These are phyloP conservation scores for Sardinella longiceps DNA, from an alignment of 2,797 vertebrate genomes.

Conservation along the genomic window DNA sequence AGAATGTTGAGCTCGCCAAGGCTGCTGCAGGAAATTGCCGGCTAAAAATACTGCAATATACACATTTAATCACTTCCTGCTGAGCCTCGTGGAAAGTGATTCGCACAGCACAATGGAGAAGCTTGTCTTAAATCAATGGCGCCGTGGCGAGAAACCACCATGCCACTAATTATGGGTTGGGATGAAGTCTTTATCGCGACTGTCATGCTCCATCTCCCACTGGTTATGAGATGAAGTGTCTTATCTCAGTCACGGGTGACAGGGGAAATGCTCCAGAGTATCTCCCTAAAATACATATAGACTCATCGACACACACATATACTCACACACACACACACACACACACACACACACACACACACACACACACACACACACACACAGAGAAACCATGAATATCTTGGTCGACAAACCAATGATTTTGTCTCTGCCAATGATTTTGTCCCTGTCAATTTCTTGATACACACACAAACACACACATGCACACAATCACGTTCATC, in stretches of 20 bases:
- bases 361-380: background rate
- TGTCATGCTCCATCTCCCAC: slow-evolving; percentile 40
- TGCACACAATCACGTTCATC: background rate
- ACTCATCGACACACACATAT: background rate
- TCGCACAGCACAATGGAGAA: slow-evolving; percentile 1
- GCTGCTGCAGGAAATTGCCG: slow-evolving; percentile 3
- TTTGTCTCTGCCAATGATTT: no score
- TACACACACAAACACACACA: slow-evolving; percentile 11
- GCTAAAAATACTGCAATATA: slow-evolving; percentile 34
- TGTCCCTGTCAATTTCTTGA: no score
- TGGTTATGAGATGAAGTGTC: slow-evolving; percentile 28
- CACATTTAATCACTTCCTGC: slow-evolving; percentile 28
- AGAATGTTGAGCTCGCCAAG: background rate
- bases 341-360: background rate
- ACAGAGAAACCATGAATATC: background rate
- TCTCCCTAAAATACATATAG: background rate
- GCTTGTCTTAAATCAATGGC: slow-evolving; percentile 34
- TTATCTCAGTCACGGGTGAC: slow-evolving; percentile 14
- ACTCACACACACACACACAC: background rate
- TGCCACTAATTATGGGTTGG: slow-evolving; percentile 41
- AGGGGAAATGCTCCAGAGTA: background rate
- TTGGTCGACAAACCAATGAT: background rate
- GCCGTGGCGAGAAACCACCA: slow-evolving; percentile 16
- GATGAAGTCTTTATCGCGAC: slow-evolving; percentile 43
- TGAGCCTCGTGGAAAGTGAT: slow-evolving; percentile 26